Percentiles rank a stretch among this genome's conserved stretches.
Conservation (phyloP, 2,113 vertebrate genomes). For the Coracopsis vasa region DNA sequence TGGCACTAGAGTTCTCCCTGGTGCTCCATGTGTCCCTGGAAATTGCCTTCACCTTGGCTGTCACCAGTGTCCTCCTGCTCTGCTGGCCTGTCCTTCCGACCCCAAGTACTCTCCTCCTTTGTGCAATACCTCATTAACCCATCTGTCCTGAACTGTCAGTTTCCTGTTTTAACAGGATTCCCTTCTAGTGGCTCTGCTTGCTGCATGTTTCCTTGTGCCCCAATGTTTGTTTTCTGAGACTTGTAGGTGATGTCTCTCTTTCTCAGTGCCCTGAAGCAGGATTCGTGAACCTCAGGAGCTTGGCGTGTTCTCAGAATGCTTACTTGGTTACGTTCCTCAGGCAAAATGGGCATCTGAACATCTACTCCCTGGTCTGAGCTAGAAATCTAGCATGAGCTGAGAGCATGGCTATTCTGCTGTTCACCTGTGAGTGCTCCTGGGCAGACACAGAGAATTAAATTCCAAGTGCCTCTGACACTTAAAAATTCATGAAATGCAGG, state of each 20-base stretch:
- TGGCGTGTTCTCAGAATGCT: accelerated
- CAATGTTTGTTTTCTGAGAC: background rate
- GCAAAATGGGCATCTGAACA: background rate
- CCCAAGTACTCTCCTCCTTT: background rate
- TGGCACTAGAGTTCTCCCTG: background rate
- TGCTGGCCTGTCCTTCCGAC: background rate
- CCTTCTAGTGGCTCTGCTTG: background rate
- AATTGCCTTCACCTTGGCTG: background rate
- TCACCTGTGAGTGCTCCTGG: background rate
- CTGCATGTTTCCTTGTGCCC: background rate
- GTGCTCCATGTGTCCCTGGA: background rate
- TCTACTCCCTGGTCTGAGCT: background rate
- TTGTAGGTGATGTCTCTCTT: background rate
- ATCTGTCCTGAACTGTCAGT: background rate
- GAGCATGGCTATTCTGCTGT: background rate
- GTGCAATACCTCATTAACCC: no score
- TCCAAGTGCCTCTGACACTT: background rate
- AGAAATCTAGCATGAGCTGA: background rate
- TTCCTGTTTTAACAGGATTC: background rate
- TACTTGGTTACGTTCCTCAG: background rate
- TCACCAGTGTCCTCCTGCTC: background rate
- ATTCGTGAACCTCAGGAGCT: background rate
- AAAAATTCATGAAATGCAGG: background rate
- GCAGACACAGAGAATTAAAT: background rate
- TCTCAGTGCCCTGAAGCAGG: background rate